Evolutionary conservation across 2,888 invertebrate species (phyloP), one percentile per base, ranked within the genome.

Genomic region (Synanthedon formicaeformis): DNA sequence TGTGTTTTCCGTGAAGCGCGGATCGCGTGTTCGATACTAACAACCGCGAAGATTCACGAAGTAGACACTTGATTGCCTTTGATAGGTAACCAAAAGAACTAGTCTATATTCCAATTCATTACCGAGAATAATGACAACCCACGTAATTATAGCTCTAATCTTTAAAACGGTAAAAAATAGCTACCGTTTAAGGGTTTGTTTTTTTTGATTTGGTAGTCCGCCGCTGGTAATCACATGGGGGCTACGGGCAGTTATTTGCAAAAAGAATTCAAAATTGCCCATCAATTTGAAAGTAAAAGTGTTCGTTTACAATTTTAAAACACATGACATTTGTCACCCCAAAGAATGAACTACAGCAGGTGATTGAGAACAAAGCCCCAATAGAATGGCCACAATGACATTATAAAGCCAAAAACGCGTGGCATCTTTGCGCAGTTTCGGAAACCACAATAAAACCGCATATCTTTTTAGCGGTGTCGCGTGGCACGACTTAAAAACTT

Each of bases 371-470:
- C 78, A 80, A 77, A 71, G 71, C 65, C 65, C 68, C 69, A 73
- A 81, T 76, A 79, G 77, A 78, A 76, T 70, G 69, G 64, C 63
- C 66, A 65, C 66, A 66, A 71, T 75, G 74, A 77, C 77, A 73
- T 69, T 67, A 73, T 71, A 75, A 67, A 65, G 66, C 63, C 61
- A 64, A 69, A 71, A 69, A 65, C 63, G 69, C 62, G 62, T 62
- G 65, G 69, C 61, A 67, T 72, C 62, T 75, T 71, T 72, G 72
- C 66, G 67, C 68, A 73, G 64, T 77, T 83, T 81, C 63, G 73
- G 74, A 67, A 76, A 85, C 82, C 83, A 67, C 82, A 79, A 77
- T 73, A 72, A 75, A 84, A 81, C 84, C 82, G 71, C 83, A 79
- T 64, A 60, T 65, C 61, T 65, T 67, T 77, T 74, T 70, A 76